Base-by-base conservation (phyloP, 2,888 invertebrate species). In the Tetrapedia diversipes region DNA sequence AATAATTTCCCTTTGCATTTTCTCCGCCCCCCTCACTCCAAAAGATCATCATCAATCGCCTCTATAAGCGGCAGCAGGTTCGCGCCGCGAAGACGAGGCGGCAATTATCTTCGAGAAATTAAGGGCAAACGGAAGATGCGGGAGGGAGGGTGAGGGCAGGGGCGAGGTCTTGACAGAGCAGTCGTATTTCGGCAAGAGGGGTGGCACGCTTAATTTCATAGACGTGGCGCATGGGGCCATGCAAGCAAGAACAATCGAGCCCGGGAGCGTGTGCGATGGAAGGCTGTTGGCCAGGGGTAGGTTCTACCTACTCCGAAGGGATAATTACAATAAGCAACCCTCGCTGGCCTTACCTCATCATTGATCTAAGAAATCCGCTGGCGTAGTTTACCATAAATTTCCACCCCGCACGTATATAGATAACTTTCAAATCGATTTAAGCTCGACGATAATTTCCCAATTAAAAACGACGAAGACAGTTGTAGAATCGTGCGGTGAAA, bases 251-350 rank as follows among this genome's bases (percentile, higher is more conserved):
- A 89, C 88, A 88, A 89, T 89, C 82, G 86, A 86, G 87, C 88
- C 84, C 80, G 80, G 84, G 84, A 88, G 89, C 89, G 89, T 87
- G 87, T 86, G 86, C 84, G 77, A 77, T 84, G 72, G 75, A 82
- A 85, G 85, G 81, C n/a, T n/a, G n/a, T 80, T 80, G 80, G 84
- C 83, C 86, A 77, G 81, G 84, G 81, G 85, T 81, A 78, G 80
- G 60, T 68, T 77, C 71, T 81, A 81, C 77, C 64, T 85, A 87
- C 84, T 83, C 80, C 85, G 80, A 86, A 86, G 86, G 88, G 88
- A 89, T 89, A 89, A 89, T 89, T 89, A 89, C 89, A 89, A 87
- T 89, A 88, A 89, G 88, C 88, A 89, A 85, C 79, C 82, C 75
- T 83, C 67, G 80, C 83, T 80, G 84, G 79, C 83, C 85, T 83